Evolutionary conservation across 2,797 vertebrate genomes (phyloP), one percentile per base, ranked within the genome.

Genomic region (Octomys mimax): DNA sequence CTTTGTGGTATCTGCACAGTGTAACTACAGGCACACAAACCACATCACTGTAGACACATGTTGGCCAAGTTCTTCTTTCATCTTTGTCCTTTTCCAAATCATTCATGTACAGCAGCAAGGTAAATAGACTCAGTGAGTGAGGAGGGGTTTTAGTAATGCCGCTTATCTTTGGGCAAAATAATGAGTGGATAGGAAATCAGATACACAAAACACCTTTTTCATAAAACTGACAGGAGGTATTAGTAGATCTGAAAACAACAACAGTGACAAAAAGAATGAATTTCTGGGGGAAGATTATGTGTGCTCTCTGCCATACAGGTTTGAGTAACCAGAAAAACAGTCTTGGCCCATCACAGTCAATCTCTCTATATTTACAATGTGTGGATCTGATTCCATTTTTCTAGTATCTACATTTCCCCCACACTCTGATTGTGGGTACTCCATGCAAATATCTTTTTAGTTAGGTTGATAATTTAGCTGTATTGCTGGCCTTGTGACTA

Each of bases 271-370:
- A 71, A 8, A 89, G 78, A 61, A 26, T 10, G 28, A 0, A 8
- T 31, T 19, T 33, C 64, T 49, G 1, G 5, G 85, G 54, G 42
- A 57, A 70, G 61, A 31, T 26, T 26, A 36, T 36, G 18, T 11
- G 49, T 54, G 52, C n/a, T 16, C 13, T 54, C 52, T 54, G 52
- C 52, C 26, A 19, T 5, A 0, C 0, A 6, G 28, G 11, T 64
- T 26, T 0, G 31, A 31, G 9, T 0, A 24, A 8, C 6, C 19
- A 36, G 19, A 33, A 9, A 6, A 36, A 57, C 22, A 0, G 14
- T 28, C 12, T 26, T 42, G 36, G 19, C 19, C 11, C 22, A 18
- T 26, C 19, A 8, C 1, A 33, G 18, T 16, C 1, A 10, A n/a
- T 2, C 42, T 19, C 24, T 16, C 46, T 68, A 21, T 49, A 84